These are phyloP conservation scores for Gymnocephalus cernua DNA, from an alignment of 2,113 vertebrate species.

Conservation along the genomic window DNA sequence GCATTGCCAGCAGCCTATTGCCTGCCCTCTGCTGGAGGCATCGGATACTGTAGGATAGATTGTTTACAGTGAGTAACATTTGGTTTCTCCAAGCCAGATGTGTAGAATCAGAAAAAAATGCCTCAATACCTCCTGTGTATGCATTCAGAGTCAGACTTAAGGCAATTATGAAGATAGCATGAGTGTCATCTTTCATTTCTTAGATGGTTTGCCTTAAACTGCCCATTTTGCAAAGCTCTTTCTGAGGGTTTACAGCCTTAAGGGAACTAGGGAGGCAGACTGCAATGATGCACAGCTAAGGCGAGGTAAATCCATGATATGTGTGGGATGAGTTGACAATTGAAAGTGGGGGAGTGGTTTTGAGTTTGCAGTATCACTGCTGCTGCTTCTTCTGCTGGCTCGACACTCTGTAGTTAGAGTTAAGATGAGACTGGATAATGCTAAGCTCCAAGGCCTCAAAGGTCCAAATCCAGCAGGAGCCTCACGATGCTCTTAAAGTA, in stretches of 20 bases:
- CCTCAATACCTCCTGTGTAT: not conserved
- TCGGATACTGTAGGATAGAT: slow-evolving; percentile 13
- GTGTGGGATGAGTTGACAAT: not conserved
- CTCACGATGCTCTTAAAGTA: not conserved
- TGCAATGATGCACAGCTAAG: not conserved
- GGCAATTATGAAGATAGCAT: not conserved
- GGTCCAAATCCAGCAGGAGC: slow-evolving; percentile 6
- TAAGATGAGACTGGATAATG: slow-evolving; percentile 4
- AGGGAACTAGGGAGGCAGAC: not conserved
- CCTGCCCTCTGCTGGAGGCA: slow-evolving; percentile 76
- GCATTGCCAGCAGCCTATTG: slow-evolving; percentile 18
- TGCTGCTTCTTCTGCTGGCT: slow-evolving; percentile 41
- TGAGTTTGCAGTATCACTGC: slow-evolving; percentile 14
- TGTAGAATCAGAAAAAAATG: not conserved
- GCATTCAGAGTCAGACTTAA: not conserved
- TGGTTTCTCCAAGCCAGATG: not conserved
- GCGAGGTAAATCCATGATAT: not conserved
- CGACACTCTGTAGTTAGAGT: slow-evolving; percentile 7
- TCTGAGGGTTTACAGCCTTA: not conserved
- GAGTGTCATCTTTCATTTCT: not conserved
- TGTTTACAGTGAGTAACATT: not conserved
- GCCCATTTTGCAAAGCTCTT: not conserved
- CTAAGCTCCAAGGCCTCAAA: not conserved
- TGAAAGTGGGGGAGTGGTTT: slow-evolving; percentile 7
- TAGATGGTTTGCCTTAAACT: not conserved